Base-by-base conservation (phyloP, 2,113 vertebrate species). In the Phylloscopus trochiloides region DNA sequence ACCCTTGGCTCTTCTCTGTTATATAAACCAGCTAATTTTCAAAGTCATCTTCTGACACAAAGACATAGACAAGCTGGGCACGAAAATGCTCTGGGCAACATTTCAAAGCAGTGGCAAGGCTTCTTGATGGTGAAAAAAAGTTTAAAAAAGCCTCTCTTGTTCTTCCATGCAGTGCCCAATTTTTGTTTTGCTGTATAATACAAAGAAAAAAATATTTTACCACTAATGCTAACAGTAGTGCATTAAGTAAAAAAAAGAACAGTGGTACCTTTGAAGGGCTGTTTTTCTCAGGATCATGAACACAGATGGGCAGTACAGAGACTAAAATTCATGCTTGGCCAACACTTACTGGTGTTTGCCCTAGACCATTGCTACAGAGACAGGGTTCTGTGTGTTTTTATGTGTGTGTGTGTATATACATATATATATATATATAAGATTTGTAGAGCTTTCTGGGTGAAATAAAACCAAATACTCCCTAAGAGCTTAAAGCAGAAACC, bases 81-180 rank as follows among this genome's bases (percentile, higher is more conserved):
- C 18, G 72, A 50, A 90, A 86, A 29, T 36, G 9, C 63, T 94
- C 77, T 72, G 72, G 86, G 82, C 88, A 90, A 10, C 0, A 1
- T 76, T 95, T 93, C 88, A 94, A 90, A 92, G 75, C 59, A 54
- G 51, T 50, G 48, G 54, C 61, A 79, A 92, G 47, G 47, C 21
- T 88, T 86, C 86, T 76, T 34, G 32, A 42, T 86, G 29, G 43
- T 34, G 87, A 47, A 74, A 86, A 43, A 29, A 32, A 11, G 10
- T 45, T 22, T 14, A 3, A 2, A 66, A 73, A 87, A 91, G n/a
- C 19, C 8, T 59, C 52, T 70, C 65, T 75, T 11, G 0, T n/a
- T 91, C 62, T 89, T 74, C 73, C 16, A 47, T 63, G 47, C 26
- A 66, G 38, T 61, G 52, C 22, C 12, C 9, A 5, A 29, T 89